Base-by-base conservation (phyloP, 2,888 invertebrate species). In the Litoditis marina region DNA sequence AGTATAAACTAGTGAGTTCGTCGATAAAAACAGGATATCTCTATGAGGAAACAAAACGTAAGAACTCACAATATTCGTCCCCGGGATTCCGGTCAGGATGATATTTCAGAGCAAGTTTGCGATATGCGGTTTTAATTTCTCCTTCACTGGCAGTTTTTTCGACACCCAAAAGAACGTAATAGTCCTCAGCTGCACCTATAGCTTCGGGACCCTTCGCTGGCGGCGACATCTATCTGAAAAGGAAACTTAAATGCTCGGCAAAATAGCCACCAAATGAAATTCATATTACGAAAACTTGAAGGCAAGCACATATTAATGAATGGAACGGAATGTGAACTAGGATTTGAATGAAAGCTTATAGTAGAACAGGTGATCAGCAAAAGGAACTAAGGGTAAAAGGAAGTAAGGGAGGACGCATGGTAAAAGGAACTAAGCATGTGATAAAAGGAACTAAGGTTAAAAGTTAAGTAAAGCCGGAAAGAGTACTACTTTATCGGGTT, bases 121-220 rank as follows among this genome's bases (percentile, higher is more conserved):
- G 64, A 56, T 83, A 83, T 1, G 81, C 73, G 31, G 73, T 66
- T 56, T 83, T 83, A 63, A 83, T 82, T 56, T 83, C 81, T 6
- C 79, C 69, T 44, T 83, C 83, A 6, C 73, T 72, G 13, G 83
- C 77, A n/a, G 67, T 74, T 56, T 74, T 78, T 22, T 78, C 76
- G 16, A 83, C 81, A 7, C 83, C 83, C n/a, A 82, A 65, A 13
- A 82, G 55, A 50, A 73, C 76, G 63, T 83, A 83, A 62, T 75
- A 83, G 60, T 83, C 83, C 28, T 69, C 72, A 13, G 50, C 27
- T 34, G 22, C 31, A 27, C n/a, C 25, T 1, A 51, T 34, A 7
- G 30, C 47, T 16, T 55, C 39, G 22, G 49, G 49, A 16, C 39
- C 34, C 47, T 55, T 61, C 1, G 46, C 27, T 50, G n/a, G n/a